These are phyloP conservation scores for Hyalella azteca DNA, from an alignment of 2,888 invertebrate genomes.

Conservation along the genomic window DNA sequence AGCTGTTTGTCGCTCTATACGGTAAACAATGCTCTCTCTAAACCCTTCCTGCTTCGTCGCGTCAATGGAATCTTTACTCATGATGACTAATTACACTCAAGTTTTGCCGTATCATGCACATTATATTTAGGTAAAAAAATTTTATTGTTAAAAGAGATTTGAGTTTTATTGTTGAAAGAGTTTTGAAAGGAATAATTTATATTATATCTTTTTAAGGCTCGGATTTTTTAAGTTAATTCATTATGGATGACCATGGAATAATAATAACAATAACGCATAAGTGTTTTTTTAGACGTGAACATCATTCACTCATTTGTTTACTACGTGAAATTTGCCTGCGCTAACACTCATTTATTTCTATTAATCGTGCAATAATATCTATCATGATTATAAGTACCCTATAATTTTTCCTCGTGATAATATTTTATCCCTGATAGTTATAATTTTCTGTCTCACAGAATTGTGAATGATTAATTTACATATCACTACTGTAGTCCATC, in stretches of 20 bases:
- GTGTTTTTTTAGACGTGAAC: too few species aligned
- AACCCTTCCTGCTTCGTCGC: conserved; percentile 6
- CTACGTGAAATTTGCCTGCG: too few species aligned
- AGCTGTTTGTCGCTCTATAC: not conserved
- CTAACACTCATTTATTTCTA: too few species aligned
- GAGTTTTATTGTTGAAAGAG: not conserved
- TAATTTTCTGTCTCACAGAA: not conserved
- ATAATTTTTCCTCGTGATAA: too few species aligned
- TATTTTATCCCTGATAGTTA: not conserved
- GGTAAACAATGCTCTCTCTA: conserved; percentile 34
- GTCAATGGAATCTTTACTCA: not conserved
- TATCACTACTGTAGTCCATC: not conserved
- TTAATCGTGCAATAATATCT: too few species aligned
- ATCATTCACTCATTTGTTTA: too few species aligned
- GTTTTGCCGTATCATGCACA: not conserved
- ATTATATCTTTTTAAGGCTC: not conserved
- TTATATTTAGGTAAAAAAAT: not conserved
- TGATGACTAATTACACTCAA: not conserved
- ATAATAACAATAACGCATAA: too few species aligned
- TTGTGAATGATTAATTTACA: not conserved
- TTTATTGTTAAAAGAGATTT: not conserved
- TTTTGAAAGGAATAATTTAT: not conserved
- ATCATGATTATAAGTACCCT: too few species aligned
- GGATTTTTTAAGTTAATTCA: not conserved
- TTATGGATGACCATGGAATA: too few species aligned